Evolutionary conservation across 2,888 invertebrate genomes (phyloP).

Genomic region (Didymodactylos carnosus): DNA sequence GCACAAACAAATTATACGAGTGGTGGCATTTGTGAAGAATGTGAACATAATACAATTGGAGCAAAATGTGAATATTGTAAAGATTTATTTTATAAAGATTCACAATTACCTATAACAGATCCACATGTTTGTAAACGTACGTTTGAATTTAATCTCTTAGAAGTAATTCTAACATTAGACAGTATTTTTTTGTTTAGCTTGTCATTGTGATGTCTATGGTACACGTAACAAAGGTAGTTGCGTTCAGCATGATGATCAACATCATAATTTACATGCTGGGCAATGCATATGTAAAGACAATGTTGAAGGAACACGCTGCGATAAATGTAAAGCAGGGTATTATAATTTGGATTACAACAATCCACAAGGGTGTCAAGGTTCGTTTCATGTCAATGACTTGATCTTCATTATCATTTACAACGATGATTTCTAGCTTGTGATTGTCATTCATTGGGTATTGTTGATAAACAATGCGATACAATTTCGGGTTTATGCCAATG

Average conservation of each 20-base stretch:
- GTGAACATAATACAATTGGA: conserved; percentile 85
- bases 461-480: conserved; percentile 68
- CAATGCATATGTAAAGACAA: conserved; percentile 77
- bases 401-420: no score
- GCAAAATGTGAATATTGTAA: conserved; percentile 87
- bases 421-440: conserved; percentile 53
- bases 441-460: conserved; percentile 79
- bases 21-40: conserved; percentile 92
- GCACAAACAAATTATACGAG: conserved; percentile 69
- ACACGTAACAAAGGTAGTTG: conserved; percentile 61
- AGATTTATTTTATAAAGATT: conserved; percentile 74
- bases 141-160: no score
- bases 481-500: conserved; percentile 70
- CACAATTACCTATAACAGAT: conserved; percentile 47
- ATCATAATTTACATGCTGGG: conserved; percentile 62
- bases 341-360: conserved; percentile 66
- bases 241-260: conserved; percentile 62
- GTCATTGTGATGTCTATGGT: conserved; percentile 31
- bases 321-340: conserved; percentile 47
- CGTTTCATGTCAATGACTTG: neutral
- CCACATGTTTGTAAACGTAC: conserved; percentile 66
- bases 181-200: no score
- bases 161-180: no score
- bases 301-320: conserved; percentile 51
- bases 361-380: conserved; percentile 68